Percentiles rank a stretch among this genome's conserved stretches.
Evolutionary conservation across 1,140 invertebrate species (phyloP).

Genomic region (Dendrolimus punctatus): DNA sequence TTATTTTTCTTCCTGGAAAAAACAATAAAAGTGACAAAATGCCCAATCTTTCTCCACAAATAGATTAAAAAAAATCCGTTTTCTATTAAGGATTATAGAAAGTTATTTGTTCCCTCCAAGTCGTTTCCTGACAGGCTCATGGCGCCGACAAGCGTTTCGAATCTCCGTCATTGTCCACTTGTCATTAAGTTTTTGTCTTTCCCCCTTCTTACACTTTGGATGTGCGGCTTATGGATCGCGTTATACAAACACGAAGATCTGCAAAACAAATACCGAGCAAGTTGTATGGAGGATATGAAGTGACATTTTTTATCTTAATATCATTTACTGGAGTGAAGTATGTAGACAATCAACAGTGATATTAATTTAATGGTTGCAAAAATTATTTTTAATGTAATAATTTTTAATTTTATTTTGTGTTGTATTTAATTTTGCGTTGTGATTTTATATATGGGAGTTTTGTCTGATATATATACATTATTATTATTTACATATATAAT

Average conservation of each 20-base stretch:
- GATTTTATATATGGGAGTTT: no score
- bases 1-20: conserved; percentile 9
- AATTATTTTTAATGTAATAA: no score
- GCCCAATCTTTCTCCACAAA: conserved; percentile 7
- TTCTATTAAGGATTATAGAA: conserved; percentile 27
- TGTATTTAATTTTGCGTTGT: no score
- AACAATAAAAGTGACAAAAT: not conserved
- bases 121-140: conserved; percentile 38
- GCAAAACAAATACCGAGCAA: not conserved
- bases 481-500: no score
- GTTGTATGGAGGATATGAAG: no score
- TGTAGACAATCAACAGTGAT: no score
- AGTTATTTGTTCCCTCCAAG: conserved; percentile 20
- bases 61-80: conserved; percentile 7
- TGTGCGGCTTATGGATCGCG: conserved; percentile 33
- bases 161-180: conserved; percentile 65
- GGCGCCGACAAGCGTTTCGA: conserved; percentile 58
- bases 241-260: conserved; percentile 16
- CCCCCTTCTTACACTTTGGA: conserved; percentile 45
- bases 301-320: no score
- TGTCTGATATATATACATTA: no score
- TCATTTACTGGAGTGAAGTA: no score
- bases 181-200: conserved; percentile 69
- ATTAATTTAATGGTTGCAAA: no score
- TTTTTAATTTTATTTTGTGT: no score